Percentiles rank a stretch among this genome's conserved stretches.
phyloP scores from a whole-genome alignment of 2,888 invertebrate species.

The Nomada fucata region DNA sequence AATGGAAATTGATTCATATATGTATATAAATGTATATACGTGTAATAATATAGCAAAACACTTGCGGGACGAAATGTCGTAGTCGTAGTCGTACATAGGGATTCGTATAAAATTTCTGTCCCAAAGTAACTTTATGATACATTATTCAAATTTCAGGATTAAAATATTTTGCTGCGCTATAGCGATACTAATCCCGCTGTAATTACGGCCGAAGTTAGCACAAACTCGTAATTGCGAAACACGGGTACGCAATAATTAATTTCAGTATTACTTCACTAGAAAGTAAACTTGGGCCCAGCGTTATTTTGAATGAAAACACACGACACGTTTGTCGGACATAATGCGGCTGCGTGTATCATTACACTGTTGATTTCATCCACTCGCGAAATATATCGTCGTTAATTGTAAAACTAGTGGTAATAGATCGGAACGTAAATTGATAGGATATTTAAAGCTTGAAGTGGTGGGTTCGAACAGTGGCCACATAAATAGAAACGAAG shows the following conservation, averaged over 20 bases:
- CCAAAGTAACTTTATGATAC: neutral
- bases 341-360: neutral
- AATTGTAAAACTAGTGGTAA: neutral
- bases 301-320: neutral
- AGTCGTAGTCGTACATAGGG: neutral
- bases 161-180: neutral
- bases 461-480: neutral
- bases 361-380: neutral
- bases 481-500: neutral
- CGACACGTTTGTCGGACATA: neutral
- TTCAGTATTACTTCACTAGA: neutral
- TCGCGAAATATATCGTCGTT: neutral
- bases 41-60: too few relatives aligned
- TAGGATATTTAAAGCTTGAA: neutral
- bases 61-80: too few relatives aligned
- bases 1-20: neutral
- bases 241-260: conserved; percentile 12
- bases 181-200: conserved; percentile 17
- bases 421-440: neutral
- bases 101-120: neutral
- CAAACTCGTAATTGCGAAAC: conserved; percentile 18
- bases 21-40: too few relatives aligned
- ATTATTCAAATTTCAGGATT: conserved; percentile 8
- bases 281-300: neutral
- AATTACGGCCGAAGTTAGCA: conserved; percentile 12